Evolutionary conservation across 2,113 vertebrate species (phyloP).

Genomic region (Cichladusa arquata): DNA sequence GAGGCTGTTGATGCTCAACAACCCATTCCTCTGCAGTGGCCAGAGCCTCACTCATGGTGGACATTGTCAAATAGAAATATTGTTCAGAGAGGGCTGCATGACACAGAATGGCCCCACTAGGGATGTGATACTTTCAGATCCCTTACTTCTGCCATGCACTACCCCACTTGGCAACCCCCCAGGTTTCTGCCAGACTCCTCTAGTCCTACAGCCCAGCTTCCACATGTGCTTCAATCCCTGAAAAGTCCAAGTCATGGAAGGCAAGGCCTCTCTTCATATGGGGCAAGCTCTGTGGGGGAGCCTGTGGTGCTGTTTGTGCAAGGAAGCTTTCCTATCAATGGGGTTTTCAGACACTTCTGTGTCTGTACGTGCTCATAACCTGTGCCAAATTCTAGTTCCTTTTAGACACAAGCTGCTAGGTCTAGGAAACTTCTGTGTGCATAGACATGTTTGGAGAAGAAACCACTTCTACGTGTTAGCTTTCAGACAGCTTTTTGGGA

Average conservation of each 20-base stretch:
- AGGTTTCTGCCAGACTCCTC: not conserved
- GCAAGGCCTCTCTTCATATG: not conserved
- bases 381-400: not conserved
- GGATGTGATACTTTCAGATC: not conserved
- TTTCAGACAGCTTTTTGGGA: not conserved
- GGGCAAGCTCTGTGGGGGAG: not conserved
- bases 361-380: not conserved
- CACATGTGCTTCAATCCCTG: not conserved
- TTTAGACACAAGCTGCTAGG: not conserved
- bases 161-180: fast-evolving
- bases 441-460: not conserved
- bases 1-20: not conserved
- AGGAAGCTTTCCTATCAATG: not conserved
- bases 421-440: not conserved
- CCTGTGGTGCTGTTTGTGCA: not conserved
- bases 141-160: not conserved
- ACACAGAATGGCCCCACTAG: not conserved
- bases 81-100: not conserved
- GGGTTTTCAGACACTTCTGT: not conserved
- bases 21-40: not conserved
- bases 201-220: not conserved
- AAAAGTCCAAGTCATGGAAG: not conserved
- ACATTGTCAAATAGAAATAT: not conserved
- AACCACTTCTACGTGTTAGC: not conserved
- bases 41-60: not conserved